Percentiles rank a stretch among this genome's conserved stretches.
These are phyloP conservation scores for Rhinoraja longicauda DNA, from an alignment of 2,797 vertebrate genomes.

Conservation along the genomic window DNA sequence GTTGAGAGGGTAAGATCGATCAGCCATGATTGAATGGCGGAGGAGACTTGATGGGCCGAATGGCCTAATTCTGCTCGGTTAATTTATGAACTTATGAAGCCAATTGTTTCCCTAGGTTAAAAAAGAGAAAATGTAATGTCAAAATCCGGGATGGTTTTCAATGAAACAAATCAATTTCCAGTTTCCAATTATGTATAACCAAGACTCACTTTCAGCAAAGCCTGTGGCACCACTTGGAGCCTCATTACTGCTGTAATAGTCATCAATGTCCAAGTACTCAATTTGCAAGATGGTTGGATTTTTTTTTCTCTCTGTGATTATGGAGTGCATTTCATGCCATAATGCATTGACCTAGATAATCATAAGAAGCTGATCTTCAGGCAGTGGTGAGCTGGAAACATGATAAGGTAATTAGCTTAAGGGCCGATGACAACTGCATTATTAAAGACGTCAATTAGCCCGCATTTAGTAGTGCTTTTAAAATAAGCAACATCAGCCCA, in stretches of 20 bases:
- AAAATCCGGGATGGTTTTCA: background rate
- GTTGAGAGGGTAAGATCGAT: too few relatives aligned
- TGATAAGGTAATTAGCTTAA: background rate
- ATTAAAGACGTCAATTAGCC: constrained; percentile 14
- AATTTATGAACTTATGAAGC: too few relatives aligned
- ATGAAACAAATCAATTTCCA: background rate
- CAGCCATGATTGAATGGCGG: too few relatives aligned
- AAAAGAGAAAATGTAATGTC: background rate
- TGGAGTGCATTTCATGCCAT: background rate
- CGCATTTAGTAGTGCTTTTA: constrained; percentile 6
- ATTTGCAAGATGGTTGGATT: background rate
- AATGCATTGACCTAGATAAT: background rate
- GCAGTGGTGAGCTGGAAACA: background rate
- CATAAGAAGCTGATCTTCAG: background rate
- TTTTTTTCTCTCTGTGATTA: background rate
- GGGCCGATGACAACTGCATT: background rate
- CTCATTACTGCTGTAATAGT: background rate
- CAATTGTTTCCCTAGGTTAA: background rate
- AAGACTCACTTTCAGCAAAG: background rate
- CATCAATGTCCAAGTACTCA: background rate
- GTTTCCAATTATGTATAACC: background rate
- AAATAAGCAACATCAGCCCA: background rate
- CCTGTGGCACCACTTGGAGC: background rate
- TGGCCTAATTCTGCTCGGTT: too few relatives aligned
- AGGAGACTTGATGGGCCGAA: too few relatives aligned